Percentiles rank a stretch among this genome's conserved stretches.
Conservation (phyloP, 2,113 vertebrate genomes). For the Gopherus evgoodei region DNA sequence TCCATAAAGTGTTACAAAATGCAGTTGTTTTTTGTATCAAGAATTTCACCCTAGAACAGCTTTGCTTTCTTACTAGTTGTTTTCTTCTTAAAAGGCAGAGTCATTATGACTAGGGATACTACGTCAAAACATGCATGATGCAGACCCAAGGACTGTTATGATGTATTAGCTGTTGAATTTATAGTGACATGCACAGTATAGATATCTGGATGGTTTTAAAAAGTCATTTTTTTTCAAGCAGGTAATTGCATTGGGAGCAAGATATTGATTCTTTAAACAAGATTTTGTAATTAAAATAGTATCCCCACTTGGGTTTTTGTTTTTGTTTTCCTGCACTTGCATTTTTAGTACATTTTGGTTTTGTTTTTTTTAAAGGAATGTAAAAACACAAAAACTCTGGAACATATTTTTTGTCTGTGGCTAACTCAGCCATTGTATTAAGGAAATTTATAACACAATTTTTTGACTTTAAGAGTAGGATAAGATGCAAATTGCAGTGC, state of each 20-base stretch:
- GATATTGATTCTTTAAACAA: neutral
- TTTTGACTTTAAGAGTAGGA: neutral
- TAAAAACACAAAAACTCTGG: neutral
- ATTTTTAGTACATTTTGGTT: neutral
- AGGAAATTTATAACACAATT: neutral
- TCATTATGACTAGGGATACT: neutral
- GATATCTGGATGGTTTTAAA: neutral
- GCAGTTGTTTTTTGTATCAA: neutral
- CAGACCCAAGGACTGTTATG: neutral
- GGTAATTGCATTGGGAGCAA: neutral
- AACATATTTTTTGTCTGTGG: neutral
- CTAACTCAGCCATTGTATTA: neutral
- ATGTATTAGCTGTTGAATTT: constrained; percentile 21
- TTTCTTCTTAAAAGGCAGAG: neutral
- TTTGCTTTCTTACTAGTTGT: neutral
- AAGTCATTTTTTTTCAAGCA: neutral
- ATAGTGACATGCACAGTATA: neutral
- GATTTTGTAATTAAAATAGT: neutral
- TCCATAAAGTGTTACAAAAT: neutral
- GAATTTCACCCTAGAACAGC: neutral
- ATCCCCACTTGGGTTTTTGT: neutral
- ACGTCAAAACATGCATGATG: neutral
- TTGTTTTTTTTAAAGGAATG: neutral
- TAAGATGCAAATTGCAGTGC: neutral
- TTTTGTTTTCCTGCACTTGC: neutral